Evolutionary conservation across 2,888 invertebrate species (phyloP), one percentile per base, ranked within the genome.

Genomic region (Drosophila heteroneura): DNA sequence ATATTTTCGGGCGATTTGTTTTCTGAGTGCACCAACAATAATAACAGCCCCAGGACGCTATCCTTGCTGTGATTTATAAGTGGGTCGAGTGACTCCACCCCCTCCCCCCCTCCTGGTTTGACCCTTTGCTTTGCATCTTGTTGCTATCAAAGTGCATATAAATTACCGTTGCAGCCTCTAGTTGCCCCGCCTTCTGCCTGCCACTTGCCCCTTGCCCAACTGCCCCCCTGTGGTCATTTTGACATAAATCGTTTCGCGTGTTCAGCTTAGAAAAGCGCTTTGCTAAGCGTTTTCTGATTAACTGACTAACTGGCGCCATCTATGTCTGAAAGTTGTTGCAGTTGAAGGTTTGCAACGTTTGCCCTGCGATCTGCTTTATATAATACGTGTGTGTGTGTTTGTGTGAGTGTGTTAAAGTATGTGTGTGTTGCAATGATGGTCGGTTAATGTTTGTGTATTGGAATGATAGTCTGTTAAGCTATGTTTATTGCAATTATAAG

Each of bases 101-200:
- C 9, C 70, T n/a, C 67, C 37, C 53, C 52, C 9, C 35, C 16
- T 33, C 35, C 41, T 32, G 3, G 41, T 26, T 47, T 47, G 69
- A 44, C 33, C 69, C 71, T 74, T 63, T 70, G 78, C 78, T 74
- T 76, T 85, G 83, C 89, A 86, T 90, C 89, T 87, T 85, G 81
- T 88, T 84, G 85, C 87, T 83, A 89, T 91, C 91, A 89, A 87
- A 89, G 82, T 74, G 81, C 85, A 85, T 79, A 91, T 91, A 91
- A 91, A 91, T 91, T 87, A 85, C 74, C 39, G 28, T 53, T 54
- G 64, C 62, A 65, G 53, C 16, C 57, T 32, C 54, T 9, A 9
- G 6, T n/a, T 6, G 28, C 28, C 9, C 16, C 44, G 0, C 19
- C 37, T 22, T 14, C 5, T 26, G 26, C 26, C 1, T 35, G 16